Evolutionary conservation across 2,113 vertebrate species (phyloP).

Genomic region (Pipa parva): DNA sequence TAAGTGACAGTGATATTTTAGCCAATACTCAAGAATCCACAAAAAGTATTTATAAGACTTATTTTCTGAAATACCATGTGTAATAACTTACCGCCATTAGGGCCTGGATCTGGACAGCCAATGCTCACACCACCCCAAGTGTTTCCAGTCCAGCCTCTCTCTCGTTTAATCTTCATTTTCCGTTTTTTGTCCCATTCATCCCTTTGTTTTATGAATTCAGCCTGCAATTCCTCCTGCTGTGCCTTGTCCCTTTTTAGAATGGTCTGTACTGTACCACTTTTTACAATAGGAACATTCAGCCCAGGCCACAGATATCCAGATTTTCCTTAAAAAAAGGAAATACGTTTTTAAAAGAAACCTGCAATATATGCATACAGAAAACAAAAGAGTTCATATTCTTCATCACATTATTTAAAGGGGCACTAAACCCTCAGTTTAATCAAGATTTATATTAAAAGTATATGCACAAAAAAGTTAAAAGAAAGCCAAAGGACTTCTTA

Average conservation of each 20-base stretch:
- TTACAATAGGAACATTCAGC: constrained; percentile 74
- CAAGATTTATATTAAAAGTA: background rate
- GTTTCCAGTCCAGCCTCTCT: constrained; percentile 86
- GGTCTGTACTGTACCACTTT: constrained; percentile 58
- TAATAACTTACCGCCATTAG: constrained; percentile 77
- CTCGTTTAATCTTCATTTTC: constrained; percentile 75
- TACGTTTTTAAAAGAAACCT: background rate
- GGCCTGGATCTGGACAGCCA: constrained; percentile 82
- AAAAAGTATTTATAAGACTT: too few relatives aligned
- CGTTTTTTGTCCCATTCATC: constrained; percentile 78
- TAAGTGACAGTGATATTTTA: too few relatives aligned
- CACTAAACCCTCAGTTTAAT: background rate
- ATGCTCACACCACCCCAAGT: constrained; percentile 84
- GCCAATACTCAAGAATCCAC: too few relatives aligned
- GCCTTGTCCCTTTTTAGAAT: constrained; percentile 64
- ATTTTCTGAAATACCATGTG: too few relatives aligned
- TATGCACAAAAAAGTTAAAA: too few relatives aligned
- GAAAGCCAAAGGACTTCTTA: too few relatives aligned
- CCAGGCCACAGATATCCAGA: constrained; percentile 91
- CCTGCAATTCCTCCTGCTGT: constrained; percentile 68
- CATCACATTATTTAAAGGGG: background rate
- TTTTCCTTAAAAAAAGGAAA: constrained; percentile 60
- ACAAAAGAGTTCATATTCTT: background rate
- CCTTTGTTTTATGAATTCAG: constrained; percentile 65
- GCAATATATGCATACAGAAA: background rate